Percentiles rank a stretch among this genome's conserved stretches.
phyloP scores from a whole-genome alignment of 2,888 invertebrate species.

The Beris morrisii region DNA sequence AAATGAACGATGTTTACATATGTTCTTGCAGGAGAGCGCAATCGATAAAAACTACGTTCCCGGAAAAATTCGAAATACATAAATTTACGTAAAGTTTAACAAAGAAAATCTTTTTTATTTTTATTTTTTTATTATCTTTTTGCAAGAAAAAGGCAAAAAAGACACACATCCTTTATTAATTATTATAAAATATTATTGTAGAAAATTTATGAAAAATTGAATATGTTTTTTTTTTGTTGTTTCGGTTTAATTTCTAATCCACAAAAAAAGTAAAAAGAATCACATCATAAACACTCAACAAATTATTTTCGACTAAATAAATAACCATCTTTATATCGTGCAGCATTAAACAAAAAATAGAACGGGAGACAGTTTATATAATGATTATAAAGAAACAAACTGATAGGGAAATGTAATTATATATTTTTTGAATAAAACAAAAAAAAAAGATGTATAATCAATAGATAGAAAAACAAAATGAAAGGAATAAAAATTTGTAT shows the following conservation, averaged over 20 bases:
- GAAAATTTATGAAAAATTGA: too few relatives aligned
- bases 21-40: slow-evolving; percentile 96
- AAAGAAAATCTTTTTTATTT: slow-evolving; percentile 9
- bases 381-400: slow-evolving; percentile 10
- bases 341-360: too few relatives aligned
- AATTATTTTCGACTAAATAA: too few relatives aligned
- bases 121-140: not conserved
- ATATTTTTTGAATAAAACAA: slow-evolving; percentile 28
- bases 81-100: slow-evolving; percentile 52
- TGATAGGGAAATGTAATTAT: slow-evolving; percentile 11
- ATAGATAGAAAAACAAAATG: slow-evolving; percentile 27
- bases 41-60: slow-evolving; percentile 99
- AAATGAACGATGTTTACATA: slow-evolving; percentile 98
- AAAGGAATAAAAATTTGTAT: slow-evolving; percentile 24
- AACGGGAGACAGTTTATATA: not conserved
- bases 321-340: too few relatives aligned
- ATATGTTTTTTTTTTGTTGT: too few relatives aligned
- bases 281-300: too few relatives aligned
- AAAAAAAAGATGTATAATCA: slow-evolving; percentile 9
- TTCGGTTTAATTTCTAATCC: too few relatives aligned
- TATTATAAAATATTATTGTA: too few relatives aligned
- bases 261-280: too few relatives aligned
- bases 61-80: slow-evolving; percentile 97
- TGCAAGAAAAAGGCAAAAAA: slow-evolving; percentile 16
- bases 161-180: too few relatives aligned